phyloP scores from a whole-genome alignment of 2,888 invertebrate species.

The Troglohyphantes excavatus region DNA sequence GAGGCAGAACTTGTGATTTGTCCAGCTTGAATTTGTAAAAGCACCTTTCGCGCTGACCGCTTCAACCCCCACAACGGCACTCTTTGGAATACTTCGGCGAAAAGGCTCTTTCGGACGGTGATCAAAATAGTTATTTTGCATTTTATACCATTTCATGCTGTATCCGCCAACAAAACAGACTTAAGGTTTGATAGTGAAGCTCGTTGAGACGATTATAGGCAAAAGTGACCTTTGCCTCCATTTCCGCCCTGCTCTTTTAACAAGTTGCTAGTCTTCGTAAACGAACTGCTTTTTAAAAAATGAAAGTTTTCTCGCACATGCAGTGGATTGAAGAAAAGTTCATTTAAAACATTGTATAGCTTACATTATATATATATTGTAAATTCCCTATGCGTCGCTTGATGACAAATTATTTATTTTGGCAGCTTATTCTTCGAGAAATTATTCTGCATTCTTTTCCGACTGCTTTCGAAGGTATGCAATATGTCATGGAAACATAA shows the following conservation, averaged over 20 bases:
- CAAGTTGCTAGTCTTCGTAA: neutral
- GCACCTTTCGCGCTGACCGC: neutral
- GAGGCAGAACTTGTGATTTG: slow-evolving; percentile 8
- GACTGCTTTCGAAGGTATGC: no score
- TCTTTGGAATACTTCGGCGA: neutral
- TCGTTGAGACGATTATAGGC: no score
- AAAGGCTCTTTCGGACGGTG: slow-evolving; percentile 44
- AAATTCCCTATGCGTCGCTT: neutral
- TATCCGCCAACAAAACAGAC: no score
- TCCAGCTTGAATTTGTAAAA: slow-evolving; percentile 10
- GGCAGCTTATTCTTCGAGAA: neutral
- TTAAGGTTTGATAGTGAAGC: no score
- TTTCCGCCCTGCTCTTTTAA: neutral
- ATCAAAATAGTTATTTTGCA: slow-evolving; percentile 37
- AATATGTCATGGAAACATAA: no score
- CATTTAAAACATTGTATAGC: neutral
- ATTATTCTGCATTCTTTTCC: no score
- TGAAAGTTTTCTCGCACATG: neutral
- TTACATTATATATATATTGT: neutral
- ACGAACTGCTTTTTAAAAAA: neutral
- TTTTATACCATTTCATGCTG: no score
- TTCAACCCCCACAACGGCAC: slow-evolving; percentile 10
- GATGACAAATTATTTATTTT: neutral
- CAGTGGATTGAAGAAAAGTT: neutral
- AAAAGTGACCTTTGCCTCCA: neutral